Evolutionary conservation across 2,113 vertebrate genomes (phyloP).

Genomic region (Dendrocopos noguchii): DNA sequence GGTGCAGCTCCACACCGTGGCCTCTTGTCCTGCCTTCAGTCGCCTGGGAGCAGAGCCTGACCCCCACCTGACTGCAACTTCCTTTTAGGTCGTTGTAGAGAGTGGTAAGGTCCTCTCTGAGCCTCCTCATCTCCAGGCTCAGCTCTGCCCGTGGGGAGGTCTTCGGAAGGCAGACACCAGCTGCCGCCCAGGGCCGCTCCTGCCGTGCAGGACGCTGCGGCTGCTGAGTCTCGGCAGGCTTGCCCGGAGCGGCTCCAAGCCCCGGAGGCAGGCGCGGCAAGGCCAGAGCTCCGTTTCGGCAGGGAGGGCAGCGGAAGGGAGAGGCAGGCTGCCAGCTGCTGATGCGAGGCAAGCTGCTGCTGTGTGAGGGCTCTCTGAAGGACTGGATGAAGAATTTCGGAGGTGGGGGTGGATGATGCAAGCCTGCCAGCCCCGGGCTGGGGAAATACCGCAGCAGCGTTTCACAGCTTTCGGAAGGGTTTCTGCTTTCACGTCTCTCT

Average conservation of each 20-base stretch:
- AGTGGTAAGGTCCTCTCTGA: too few species aligned
- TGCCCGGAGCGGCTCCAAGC: background rate
- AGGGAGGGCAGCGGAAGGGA: background rate
- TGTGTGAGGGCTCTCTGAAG: background rate
- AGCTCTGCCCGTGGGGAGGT: rapidly evolving
- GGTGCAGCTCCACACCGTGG: too few species aligned
- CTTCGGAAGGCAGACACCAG: background rate
- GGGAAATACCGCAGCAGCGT: background rate
- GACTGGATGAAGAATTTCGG: background rate
- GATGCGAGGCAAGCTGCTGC: background rate
- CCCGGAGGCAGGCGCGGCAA: background rate
- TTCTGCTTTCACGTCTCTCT: background rate
- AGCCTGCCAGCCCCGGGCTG: background rate
- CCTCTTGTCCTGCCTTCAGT: too few species aligned
- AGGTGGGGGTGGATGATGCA: background rate
- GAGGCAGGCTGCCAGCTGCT: background rate
- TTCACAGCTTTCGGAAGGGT: background rate
- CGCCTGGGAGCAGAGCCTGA: too few species aligned
- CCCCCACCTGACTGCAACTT: too few species aligned
- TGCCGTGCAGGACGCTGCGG: rapidly evolving
- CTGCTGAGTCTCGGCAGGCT: background rate
- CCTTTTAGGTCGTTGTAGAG: too few species aligned
- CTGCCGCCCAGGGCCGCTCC: background rate
- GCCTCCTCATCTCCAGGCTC: background rate
- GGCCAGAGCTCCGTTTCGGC: background rate